Evolutionary conservation across 1,140 invertebrate genomes (phyloP).

Genomic region (Protaetia brevitarsis): DNA sequence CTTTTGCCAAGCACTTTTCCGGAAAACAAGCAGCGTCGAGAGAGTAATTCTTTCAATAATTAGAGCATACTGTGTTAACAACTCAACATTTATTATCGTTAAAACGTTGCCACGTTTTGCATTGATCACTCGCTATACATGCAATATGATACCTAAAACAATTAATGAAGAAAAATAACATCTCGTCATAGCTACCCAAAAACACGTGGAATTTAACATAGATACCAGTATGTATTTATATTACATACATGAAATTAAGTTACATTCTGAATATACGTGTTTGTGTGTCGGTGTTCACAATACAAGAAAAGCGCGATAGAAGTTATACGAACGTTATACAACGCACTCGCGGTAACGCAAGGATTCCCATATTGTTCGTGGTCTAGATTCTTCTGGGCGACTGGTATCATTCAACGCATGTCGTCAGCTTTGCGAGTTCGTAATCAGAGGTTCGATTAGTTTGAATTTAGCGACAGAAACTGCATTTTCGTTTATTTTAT

Average conservation of each 20-base stretch:
- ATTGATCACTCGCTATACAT: too few relatives aligned
- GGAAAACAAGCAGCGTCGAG: not conserved
- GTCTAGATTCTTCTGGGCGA: conserved; percentile 6
- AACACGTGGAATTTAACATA: too few relatives aligned
- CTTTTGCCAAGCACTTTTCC: not conserved
- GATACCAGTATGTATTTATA: too few relatives aligned
- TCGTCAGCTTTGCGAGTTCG: conserved; percentile 16
- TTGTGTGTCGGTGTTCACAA: conserved; percentile 28
- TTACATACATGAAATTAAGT: too few relatives aligned
- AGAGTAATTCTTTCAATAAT: not conserved
- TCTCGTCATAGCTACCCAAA: too few relatives aligned
- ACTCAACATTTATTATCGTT: not conserved
- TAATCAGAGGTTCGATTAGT: not conserved
- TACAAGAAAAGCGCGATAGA: conserved; percentile 40
- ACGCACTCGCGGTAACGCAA: not conserved
- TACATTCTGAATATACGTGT: too few relatives aligned
- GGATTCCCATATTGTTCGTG: not conserved
- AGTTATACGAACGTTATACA: conserved; percentile 30
- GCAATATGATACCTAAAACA: too few relatives aligned
- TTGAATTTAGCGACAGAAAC: not conserved
- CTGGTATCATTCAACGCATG: conserved; percentile 37
- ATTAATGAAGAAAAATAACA: too few relatives aligned
- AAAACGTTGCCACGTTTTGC: too few relatives aligned
- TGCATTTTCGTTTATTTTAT: not conserved
- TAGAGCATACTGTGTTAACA: not conserved